Percentiles rank a stretch among this genome's conserved stretches.
phyloP scores from a whole-genome alignment of 2,113 vertebrate genomes.

The Aepyceros melampus region DNA sequence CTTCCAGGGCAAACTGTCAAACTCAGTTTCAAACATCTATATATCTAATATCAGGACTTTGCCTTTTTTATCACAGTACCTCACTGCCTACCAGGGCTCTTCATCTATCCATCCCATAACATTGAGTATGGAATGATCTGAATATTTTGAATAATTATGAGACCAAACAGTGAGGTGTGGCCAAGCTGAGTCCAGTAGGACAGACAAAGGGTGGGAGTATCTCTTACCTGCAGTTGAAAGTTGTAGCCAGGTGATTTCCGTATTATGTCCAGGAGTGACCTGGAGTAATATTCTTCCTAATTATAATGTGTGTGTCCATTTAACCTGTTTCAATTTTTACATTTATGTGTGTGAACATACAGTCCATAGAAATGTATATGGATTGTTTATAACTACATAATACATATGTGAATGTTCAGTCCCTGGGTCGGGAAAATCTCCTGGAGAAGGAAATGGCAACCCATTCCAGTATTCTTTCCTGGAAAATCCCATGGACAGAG shows the following conservation, averaged over 20 bases:
- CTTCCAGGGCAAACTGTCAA: not conserved
- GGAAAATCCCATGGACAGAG: not conserved
- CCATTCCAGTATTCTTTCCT: not conserved
- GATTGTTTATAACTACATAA: not conserved
- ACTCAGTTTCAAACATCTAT: not conserved
- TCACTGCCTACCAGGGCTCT: not conserved
- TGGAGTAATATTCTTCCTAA: not conserved
- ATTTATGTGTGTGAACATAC: not conserved
- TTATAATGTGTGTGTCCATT: not conserved
- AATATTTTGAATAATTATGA: not conserved
- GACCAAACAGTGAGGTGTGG: not conserved
- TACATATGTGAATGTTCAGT: not conserved
- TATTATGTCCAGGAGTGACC: not conserved
- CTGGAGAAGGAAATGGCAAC: not conserved
- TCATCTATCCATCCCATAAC: not conserved
- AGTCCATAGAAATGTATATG: not conserved
- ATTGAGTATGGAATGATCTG: not conserved
- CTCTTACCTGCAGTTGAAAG: not conserved
- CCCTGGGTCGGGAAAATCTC: not conserved
- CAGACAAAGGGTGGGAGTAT: not conserved
- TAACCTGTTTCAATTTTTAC: not conserved
- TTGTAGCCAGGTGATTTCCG: not conserved
- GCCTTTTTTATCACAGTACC: not conserved
- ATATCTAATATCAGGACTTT: not conserved
- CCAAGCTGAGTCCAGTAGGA: not conserved